phyloP scores from a whole-genome alignment of 2,888 invertebrate species.

The Osmoderma eremita region DNA sequence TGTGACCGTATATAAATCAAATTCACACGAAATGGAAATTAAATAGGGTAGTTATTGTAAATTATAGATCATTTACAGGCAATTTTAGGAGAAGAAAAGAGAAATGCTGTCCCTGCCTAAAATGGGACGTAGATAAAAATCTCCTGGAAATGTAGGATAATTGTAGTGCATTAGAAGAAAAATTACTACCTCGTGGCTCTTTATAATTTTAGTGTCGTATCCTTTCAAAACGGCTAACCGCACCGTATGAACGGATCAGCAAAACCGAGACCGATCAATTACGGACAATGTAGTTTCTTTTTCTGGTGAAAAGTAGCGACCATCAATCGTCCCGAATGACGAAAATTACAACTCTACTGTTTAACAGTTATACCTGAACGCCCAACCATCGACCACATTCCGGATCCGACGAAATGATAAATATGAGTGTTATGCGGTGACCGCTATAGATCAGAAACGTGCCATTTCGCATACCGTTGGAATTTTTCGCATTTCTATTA shows the following conservation, averaged over 20 bases:
- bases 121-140: conserved; percentile 30
- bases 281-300: conserved; percentile 38
- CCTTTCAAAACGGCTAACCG: conserved; percentile 26
- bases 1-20: conserved; percentile 18
- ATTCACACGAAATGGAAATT: conserved; percentile 19
- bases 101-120: conserved; percentile 19
- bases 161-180: conserved; percentile 18
- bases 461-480: conserved; percentile 40
- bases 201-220: conserved; percentile 18
- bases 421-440: conserved; percentile 38
- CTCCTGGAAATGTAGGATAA: conserved; percentile 21
- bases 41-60: conserved; percentile 8
- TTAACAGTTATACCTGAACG: conserved; percentile 35
- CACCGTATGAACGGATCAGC: conserved; percentile 21
- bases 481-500: conserved; percentile 39
- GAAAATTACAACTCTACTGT: conserved; percentile 40
- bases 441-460: conserved; percentile 42
- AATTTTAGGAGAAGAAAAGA: conserved; percentile 17
- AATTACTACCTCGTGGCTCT: conserved; percentile 19
- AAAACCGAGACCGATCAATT: conserved; percentile 37
- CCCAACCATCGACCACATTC: conserved; percentile 36
- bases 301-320: conserved; percentile 37
- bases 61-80: conserved; percentile 28
- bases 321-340: conserved; percentile 35
- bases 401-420: conserved; percentile 37